These are phyloP conservation scores for Balearica regulorum DNA, from an alignment of 2,797 vertebrate genomes.

Conservation along the genomic window DNA sequence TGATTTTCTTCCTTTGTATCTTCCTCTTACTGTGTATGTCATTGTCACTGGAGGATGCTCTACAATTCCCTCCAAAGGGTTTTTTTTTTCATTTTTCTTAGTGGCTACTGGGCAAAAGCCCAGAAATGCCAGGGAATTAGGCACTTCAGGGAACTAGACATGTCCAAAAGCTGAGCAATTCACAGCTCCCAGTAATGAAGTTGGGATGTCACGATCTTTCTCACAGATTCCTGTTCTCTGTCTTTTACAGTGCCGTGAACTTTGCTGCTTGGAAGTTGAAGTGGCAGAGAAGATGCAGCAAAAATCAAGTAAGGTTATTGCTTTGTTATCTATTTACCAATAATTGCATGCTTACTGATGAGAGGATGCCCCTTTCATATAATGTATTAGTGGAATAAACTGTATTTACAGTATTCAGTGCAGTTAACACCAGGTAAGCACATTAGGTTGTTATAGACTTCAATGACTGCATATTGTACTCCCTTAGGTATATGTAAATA, in stretches of 20 bases:
- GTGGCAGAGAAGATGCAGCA: slow-evolving; percentile 55
- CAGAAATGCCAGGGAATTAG: neutral
- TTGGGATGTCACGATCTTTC: neutral
- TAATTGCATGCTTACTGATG: neutral
- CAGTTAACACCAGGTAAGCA: neutral
- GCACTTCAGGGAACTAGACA: neutral
- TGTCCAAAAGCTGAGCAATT: neutral
- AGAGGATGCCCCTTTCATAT: neutral
- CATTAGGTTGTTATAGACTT: neutral
- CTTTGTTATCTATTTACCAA: neutral
- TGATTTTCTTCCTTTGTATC: neutral
- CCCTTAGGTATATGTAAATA: neutral
- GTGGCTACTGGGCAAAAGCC: neutral
- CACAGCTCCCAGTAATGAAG: rapidly evolving
- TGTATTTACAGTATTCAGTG: neutral
- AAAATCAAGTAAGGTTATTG: slow-evolving; percentile 59
- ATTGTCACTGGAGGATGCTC: neutral
- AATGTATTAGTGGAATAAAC: neutral
- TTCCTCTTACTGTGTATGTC: neutral
- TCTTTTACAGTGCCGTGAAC: slow-evolving; percentile 73
- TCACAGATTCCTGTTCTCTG: neutral
- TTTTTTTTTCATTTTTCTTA: neutral
- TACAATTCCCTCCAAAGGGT: neutral
- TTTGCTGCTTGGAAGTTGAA: slow-evolving; percentile 73
- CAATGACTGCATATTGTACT: neutral